Conservation (phyloP, 2,888 invertebrate genomes). For the Microdon myrmicae region DNA sequence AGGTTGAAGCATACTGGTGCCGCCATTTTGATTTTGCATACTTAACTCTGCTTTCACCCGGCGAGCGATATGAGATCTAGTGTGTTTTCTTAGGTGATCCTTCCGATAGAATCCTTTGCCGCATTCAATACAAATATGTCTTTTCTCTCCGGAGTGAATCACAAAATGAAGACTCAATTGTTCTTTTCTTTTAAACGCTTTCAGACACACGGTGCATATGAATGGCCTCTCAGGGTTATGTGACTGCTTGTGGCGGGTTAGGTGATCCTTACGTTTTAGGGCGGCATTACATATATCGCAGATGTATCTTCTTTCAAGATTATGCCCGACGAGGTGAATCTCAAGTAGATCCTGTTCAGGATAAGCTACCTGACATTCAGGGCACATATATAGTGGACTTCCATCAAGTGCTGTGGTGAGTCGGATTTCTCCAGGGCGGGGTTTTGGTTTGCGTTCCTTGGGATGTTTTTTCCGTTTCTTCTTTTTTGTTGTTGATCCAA, state of each 20-base stretch:
- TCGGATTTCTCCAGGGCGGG: conserved; percentile 85
- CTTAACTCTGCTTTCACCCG: conserved; percentile 78
- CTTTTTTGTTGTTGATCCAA: conserved; percentile 71
- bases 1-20: conserved; percentile 64
- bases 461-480: conserved; percentile 82
- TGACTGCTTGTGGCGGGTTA: conserved; percentile 87
- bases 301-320: conserved; percentile 83
- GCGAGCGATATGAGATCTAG: conserved; percentile 83
- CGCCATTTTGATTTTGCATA: conserved; percentile 64
- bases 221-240: conserved; percentile 90
- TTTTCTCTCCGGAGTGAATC: conserved; percentile 87
- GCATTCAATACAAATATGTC: conserved; percentile 86
- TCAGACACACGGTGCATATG: conserved; percentile 86
- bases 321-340: conserved; percentile 85
- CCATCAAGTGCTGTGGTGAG: conserved; percentile 83
- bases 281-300: conserved; percentile 92
- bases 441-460: conserved; percentile 79
- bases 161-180: conserved; percentile 88
- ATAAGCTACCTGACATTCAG: conserved; percentile 89
- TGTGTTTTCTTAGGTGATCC: conserved; percentile 86
- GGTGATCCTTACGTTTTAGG: conserved; percentile 85
- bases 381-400: conserved; percentile 85
- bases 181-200: conserved; percentile 89
- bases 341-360: conserved; percentile 85
- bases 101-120: conserved; percentile 89